Base-by-base conservation (phyloP, 2,888 invertebrate species). In the Caenorhabditis sp. region DNA sequence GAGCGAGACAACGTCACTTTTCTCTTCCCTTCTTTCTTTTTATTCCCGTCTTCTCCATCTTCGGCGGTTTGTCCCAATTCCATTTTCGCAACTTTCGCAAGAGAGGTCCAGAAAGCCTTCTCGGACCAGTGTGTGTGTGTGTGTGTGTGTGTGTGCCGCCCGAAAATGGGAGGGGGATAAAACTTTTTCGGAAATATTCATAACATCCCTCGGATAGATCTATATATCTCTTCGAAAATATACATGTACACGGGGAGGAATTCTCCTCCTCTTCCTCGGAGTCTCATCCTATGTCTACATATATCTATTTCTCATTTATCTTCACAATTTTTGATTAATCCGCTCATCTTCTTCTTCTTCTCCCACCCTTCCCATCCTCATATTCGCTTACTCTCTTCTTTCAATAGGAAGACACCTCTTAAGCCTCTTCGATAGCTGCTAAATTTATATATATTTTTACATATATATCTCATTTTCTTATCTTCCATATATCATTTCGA, bases 381-480 rank as follows among this genome's bases (percentile, higher is more conserved):
- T n/a, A 58, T 28, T n/a, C 61, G 19, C 35, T 31, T n/a, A n/a
- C n/a, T n/a, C n/a, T n/a, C 19, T 6, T 38, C 38, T 38, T 38
- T 66, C 66, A 44, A 44, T 24, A 22, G 19, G 38, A 35, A 35
- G 41, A 61, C 22, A 38, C 28, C 44, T 47, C 26, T 47, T 47
- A 63, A 63, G 63, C 63, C 63, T 63, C 63, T 63, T 63, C 44
- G 24, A 63, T 63, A 63, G 63, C 63, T 61, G 61, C 61, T 63
- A 63, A 63, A 63, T 63, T 63, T 63, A 63, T 24, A 63, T 63
- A 26, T 63, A 22, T 24, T 51, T 19, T 19, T 22, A 54, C 3
- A 22, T 24, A 54, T 6, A 7, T 3, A 26, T 14, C 14, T 56
- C 28, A 12, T 16, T 58, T 31, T 16, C 8, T 58, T 7, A 38